Conservation (phyloP, 2,113 vertebrate genomes). For the Heterocephalus glaber region DNA sequence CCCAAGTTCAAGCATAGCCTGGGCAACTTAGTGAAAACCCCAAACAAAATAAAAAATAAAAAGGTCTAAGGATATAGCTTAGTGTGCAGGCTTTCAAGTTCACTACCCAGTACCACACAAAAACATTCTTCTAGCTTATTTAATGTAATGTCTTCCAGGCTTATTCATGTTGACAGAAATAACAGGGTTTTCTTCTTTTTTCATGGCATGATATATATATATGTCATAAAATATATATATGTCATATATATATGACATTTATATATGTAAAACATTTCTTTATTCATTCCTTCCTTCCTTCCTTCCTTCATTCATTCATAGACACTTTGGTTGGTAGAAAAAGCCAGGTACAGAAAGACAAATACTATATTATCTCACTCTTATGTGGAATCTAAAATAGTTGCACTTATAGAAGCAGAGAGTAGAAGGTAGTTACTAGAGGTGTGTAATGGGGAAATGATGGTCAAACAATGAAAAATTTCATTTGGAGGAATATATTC, state of each 20-base stretch:
- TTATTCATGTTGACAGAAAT: not conserved
- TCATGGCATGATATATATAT: not conserved
- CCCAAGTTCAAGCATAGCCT: not conserved
- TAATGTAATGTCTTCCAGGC: too few species aligned
- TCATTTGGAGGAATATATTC: not conserved
- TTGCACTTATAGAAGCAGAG: not conserved
- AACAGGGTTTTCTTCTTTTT: not conserved
- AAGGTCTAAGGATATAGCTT: not conserved
- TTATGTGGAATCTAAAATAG: not conserved
- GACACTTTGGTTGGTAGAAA: not conserved
- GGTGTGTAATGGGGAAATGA: not conserved
- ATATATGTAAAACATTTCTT: not conserved
- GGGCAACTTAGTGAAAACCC: not conserved
- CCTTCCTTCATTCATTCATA: too few species aligned
- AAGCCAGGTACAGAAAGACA: not conserved
- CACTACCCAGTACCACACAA: not conserved
- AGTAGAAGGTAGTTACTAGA: not conserved
- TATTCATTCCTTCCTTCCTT: not conserved
- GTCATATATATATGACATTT: rapidly evolving
- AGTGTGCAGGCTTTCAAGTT: not conserved
- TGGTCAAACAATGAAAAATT: not conserved
- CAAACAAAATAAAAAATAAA: not conserved
- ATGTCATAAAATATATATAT: not conserved
- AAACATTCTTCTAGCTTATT: not conserved
- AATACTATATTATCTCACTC: not conserved